These are phyloP conservation scores for Pristionchus maxplancki DNA, from an alignment of 2,888 invertebrate genomes.

Conservation along the genomic window DNA sequence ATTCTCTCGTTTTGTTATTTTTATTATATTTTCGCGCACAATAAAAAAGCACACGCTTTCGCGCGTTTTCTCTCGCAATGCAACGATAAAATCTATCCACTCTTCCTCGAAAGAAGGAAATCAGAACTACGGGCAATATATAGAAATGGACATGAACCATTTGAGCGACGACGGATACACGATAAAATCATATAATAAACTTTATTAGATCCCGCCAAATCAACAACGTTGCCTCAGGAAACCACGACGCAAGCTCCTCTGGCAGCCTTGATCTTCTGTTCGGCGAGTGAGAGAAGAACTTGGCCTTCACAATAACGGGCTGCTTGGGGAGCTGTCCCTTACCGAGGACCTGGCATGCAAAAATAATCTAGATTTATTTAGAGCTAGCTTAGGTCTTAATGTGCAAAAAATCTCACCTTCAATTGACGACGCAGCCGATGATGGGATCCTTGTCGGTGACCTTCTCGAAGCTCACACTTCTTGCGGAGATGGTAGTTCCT, in stretches of 20 bases:
- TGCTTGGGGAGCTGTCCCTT: constrained; percentile 96
- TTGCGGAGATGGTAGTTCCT: constrained; percentile 94
- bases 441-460: constrained; percentile 94
- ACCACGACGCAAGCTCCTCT: constrained; percentile 97
- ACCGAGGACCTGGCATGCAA: constrained; percentile 85
- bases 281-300: constrained; percentile 98
- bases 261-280: constrained; percentile 96
- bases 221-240: constrained; percentile 82
- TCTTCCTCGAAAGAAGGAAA: too few relatives aligned
- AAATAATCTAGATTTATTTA: background rate
- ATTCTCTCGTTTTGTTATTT: too few relatives aligned
- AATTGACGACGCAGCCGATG: constrained; percentile 88
- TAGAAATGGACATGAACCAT: constrained; percentile 54
- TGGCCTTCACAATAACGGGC: constrained; percentile 98
- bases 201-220: constrained; percentile 60
- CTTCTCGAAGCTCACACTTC: constrained; percentile 86
- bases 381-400: background rate
- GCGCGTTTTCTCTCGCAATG: too few relatives aligned
- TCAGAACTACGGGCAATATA: too few relatives aligned
- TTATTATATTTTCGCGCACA: too few relatives aligned
- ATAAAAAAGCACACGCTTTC: too few relatives aligned
- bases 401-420: constrained; percentile 62
- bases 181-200: constrained; percentile 56
- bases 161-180: background rate
- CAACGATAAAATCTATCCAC: too few relatives aligned